phyloP scores from a whole-genome alignment of 1,140 invertebrate genomes.

The Hylyphantes graminicola region DNA sequence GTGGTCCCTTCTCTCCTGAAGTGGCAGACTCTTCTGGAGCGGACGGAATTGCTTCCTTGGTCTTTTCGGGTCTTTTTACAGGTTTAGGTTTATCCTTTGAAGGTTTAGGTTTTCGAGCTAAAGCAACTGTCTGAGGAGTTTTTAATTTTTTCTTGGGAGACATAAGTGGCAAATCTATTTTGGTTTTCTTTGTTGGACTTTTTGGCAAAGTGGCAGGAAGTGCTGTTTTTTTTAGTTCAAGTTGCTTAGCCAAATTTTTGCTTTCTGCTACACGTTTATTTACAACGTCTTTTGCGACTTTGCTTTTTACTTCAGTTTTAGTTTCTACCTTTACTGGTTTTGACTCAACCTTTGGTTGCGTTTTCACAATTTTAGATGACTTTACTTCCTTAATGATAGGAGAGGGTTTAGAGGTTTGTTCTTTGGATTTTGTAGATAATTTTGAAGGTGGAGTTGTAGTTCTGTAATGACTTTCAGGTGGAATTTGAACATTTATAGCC shows the following conservation, averaged over 20 bases:
- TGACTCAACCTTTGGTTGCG: slow-evolving; percentile 64
- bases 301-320: slow-evolving; percentile 36
- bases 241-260: slow-evolving; percentile 5
- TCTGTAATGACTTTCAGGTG: slow-evolving; percentile 10
- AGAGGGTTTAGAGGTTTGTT: not conserved
- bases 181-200: slow-evolving; percentile 52
- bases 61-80: slow-evolving; percentile 49
- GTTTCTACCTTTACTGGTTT: slow-evolving; percentile 54
- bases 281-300: slow-evolving; percentile 39
- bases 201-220: slow-evolving; percentile 35
- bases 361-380: not conserved
- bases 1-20: slow-evolving; percentile 48
- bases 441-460: slow-evolving; percentile 17
- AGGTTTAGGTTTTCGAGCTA: slow-evolving; percentile 26
- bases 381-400: slow-evolving; percentile 2
- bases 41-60: slow-evolving; percentile 49
- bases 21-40: slow-evolving; percentile 5
- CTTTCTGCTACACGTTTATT: slow-evolving; percentile 52
- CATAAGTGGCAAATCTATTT: slow-evolving; percentile 18
- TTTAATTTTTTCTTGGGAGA: slow-evolving; percentile 58
- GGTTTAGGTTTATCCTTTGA: slow-evolving; percentile 58
- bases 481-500: not conserved
- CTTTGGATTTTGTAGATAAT: not conserved
- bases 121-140: not conserved
- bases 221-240: slow-evolving; percentile 16